These are phyloP conservation scores for Pharmacophagus antenor DNA, from an alignment of 2,888 invertebrate genomes.

Conservation along the genomic window DNA sequence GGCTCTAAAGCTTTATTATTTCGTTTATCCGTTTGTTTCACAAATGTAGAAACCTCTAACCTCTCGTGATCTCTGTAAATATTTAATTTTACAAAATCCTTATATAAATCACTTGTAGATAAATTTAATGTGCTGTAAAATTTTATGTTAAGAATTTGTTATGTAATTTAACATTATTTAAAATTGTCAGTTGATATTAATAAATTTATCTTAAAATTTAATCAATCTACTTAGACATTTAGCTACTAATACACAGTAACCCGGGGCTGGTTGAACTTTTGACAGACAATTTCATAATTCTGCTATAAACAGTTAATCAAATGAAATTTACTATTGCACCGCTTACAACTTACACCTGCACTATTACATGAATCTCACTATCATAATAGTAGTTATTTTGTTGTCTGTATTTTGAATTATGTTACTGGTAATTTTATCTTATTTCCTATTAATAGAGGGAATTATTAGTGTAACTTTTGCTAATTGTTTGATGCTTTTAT, in stretches of 20 bases:
- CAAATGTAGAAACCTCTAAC: constrained; percentile 29
- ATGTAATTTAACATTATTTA: constrained; percentile 10
- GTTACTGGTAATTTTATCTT: constrained; percentile 20
- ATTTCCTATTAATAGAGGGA: constrained; percentile 14
- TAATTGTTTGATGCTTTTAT: constrained; percentile 6
- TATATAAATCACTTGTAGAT: constrained; percentile 10
- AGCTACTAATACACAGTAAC: not conserved
- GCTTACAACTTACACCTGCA: constrained; percentile 25
- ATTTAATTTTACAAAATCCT: constrained; percentile 18
- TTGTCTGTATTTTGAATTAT: constrained; percentile 25
- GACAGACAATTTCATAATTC: constrained; percentile 24
- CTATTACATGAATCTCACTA: constrained; percentile 27
- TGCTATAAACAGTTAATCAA: constrained; percentile 17
- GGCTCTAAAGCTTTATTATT: constrained; percentile 37
- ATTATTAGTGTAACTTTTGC: constrained; percentile 4
- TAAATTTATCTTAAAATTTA: constrained; percentile 7
- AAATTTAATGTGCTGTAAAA: constrained; percentile 21
- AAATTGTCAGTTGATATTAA: not conserved
- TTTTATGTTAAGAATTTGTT: constrained; percentile 1
- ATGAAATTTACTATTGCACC: constrained; percentile 22
- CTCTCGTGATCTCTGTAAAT: constrained; percentile 20
- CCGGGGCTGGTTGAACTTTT: constrained; percentile 14
- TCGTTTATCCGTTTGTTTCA: constrained; percentile 29
- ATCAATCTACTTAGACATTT: constrained; percentile 1
- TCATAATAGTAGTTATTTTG: constrained; percentile 25